Percentiles rank a stretch among this genome's conserved stretches.
phyloP scores from a whole-genome alignment of 2,113 vertebrate species.

The Orthochromis malagaraziensis region DNA sequence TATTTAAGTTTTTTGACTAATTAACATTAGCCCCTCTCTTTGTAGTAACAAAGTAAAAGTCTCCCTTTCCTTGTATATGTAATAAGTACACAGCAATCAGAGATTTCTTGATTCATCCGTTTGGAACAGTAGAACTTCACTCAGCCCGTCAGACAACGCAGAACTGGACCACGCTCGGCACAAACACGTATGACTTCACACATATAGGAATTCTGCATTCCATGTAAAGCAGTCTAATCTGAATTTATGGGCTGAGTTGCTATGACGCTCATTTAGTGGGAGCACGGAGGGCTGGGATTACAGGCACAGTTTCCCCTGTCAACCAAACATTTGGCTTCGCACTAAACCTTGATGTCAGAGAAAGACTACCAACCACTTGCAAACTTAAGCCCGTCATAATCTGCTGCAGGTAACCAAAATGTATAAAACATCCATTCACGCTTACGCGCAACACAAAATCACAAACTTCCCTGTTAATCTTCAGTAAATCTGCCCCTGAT shows the following conservation, averaged over 20 bases:
- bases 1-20: neutral
- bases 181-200: neutral
- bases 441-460: neutral
- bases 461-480: conserved; percentile 59
- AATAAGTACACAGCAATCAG: neutral
- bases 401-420: neutral
- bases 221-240: neutral
- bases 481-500: conserved; percentile 40
- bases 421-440: neutral
- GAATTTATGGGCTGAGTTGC: neutral
- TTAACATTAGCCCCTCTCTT: neutral
- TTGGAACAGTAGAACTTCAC: neutral
- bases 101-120: neutral
- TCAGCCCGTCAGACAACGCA: neutral
- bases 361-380: conserved; percentile 28
- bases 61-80: neutral
- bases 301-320: conserved; percentile 3
- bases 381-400: neutral
- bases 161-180: neutral
- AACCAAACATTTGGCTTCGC: neutral
- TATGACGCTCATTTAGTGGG: neutral
- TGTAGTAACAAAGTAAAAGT: neutral
- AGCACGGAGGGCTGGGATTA: neutral
- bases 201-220: neutral
- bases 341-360: neutral